A percentile compares a stretch with the other conserved stretches of the same genome.
phyloP scores from a whole-genome alignment of 2,888 invertebrate species.

The Callimorpha dominula region DNA sequence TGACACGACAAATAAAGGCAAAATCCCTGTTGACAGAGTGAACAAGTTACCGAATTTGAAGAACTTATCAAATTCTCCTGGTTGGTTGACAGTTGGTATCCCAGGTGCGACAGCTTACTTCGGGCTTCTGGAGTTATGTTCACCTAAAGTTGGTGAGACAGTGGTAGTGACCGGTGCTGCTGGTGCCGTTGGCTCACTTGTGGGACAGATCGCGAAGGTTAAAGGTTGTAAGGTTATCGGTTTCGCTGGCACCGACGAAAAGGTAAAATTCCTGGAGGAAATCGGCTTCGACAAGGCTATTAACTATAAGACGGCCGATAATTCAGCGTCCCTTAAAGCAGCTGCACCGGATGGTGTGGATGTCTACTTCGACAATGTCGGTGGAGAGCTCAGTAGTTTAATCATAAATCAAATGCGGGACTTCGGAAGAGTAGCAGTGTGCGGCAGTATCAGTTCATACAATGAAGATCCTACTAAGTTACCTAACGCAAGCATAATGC shows the following conservation, averaged over 20 bases:
- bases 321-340: conserved; percentile 85
- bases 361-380: conserved; percentile 92
- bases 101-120: conserved; percentile 91
- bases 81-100: conserved; percentile 88
- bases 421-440: conserved; percentile 85
- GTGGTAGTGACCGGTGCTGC: conserved; percentile 91
- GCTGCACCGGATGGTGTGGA: conserved; percentile 87
- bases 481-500: conserved; percentile 65
- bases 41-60: conserved; percentile 85
- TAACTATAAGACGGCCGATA: conserved; percentile 90
- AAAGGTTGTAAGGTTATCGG: conserved; percentile 89
- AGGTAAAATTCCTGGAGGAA: conserved; percentile 89
- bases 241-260: conserved; percentile 90
- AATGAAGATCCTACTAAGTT: conserved; percentile 11
- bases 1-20: conserved; percentile 14
- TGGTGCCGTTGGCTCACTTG: conserved; percentile 91
- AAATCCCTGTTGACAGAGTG: conserved; percentile 35
- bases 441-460: conserved; percentile 33
- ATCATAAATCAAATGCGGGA: conserved; percentile 87
- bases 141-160: conserved; percentile 90
- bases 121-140: conserved; percentile 89
- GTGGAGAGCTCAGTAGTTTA: conserved; percentile 87
- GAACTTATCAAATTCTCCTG: conserved; percentile 83
- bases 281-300: conserved; percentile 90
- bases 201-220: conserved; percentile 92